A percentile compares a stretch with the other conserved stretches of the same genome.
Evolutionary conservation across 2,797 vertebrate species (phyloP).

Genomic region (Hippocampus kuda): DNA sequence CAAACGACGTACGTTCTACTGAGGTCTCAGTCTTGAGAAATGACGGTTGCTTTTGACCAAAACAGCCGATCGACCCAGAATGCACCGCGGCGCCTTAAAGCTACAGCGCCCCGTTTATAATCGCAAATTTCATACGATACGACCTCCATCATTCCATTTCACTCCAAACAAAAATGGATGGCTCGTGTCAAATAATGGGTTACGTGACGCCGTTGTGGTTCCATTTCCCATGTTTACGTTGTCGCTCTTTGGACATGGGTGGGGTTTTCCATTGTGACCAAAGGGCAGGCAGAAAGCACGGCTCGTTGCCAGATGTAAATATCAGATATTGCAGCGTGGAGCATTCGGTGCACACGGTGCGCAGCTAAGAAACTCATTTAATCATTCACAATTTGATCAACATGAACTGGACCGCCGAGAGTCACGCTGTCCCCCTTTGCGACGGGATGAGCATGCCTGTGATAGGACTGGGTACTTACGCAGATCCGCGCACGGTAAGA

Average conservation of each 20-base stretch:
- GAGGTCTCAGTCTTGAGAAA: slow-evolving; percentile 1
- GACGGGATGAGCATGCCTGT: slow-evolving; percentile 82
- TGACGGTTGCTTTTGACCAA: slow-evolving; percentile 22
- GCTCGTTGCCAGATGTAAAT: neutral
- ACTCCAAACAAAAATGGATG: neutral
- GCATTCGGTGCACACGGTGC: neutral
- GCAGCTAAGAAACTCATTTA: neutral
- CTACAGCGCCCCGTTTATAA: slow-evolving; percentile 26
- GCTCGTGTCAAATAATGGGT: neutral
- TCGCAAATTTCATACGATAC: no score
- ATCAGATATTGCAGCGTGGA: neutral
- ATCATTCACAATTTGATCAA: neutral
- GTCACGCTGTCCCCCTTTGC: slow-evolving; percentile 68
- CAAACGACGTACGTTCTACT: neutral
- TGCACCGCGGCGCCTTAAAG: slow-evolving; percentile 25
- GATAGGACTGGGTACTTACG: slow-evolving; percentile 81
- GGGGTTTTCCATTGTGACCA: slow-evolving; percentile 15
- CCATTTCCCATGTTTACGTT: neutral
- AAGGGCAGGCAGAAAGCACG: neutral
- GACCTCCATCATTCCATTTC: neutral
- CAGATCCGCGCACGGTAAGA: slow-evolving; percentile 56
- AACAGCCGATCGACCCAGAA: slow-evolving; percentile 44
- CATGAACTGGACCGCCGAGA: slow-evolving; percentile 66
- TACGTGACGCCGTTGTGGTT: neutral
- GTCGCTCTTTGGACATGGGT: slow-evolving; percentile 17